These are phyloP conservation scores for Protophormia terraenovae DNA, from an alignment of 2,888 invertebrate species.

Conservation along the genomic window DNA sequence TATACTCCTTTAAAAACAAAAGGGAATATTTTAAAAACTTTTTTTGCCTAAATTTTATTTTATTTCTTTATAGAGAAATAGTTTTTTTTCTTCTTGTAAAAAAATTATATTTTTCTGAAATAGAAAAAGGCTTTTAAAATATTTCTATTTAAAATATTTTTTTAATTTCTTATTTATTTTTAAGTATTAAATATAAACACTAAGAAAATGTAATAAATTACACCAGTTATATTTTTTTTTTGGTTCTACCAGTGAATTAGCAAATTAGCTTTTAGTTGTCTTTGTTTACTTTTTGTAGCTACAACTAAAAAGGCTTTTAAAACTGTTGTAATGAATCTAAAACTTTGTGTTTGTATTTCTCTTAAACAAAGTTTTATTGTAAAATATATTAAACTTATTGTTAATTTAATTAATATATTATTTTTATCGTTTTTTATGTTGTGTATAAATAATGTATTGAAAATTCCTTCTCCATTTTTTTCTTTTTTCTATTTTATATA, in stretches of 20 bases:
- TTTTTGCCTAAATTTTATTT: slow-evolving; percentile 25
- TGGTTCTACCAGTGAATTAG: too few species aligned
- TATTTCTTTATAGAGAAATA: neutral
- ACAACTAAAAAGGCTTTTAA: neutral
- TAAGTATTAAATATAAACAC: slow-evolving; percentile 47
- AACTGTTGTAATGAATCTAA: neutral
- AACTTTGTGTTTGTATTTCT: neutral
- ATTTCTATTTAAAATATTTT: slow-evolving; percentile 13
- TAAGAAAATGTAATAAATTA: slow-evolving; percentile 1
- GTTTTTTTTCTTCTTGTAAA: slow-evolving; percentile 12
- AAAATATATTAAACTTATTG: neutral
- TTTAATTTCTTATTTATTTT: slow-evolving; percentile 45
- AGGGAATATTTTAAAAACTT: slow-evolving; percentile 67
- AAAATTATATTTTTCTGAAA: neutral
- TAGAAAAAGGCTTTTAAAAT: slow-evolving; percentile 19
- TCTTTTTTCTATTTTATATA: neutral
- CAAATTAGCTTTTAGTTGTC: neutral
- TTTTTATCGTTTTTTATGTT: neutral
- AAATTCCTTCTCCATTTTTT: neutral
- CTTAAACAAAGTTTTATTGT: neutral
- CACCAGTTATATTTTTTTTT: too few species aligned
- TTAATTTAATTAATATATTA: neutral
- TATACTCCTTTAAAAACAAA: slow-evolving; percentile 38
- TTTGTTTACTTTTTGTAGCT: neutral
- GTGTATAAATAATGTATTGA: neutral